phyloP scores from a whole-genome alignment of 2,797 vertebrate species.

The Anomalospiza imberbis region DNA sequence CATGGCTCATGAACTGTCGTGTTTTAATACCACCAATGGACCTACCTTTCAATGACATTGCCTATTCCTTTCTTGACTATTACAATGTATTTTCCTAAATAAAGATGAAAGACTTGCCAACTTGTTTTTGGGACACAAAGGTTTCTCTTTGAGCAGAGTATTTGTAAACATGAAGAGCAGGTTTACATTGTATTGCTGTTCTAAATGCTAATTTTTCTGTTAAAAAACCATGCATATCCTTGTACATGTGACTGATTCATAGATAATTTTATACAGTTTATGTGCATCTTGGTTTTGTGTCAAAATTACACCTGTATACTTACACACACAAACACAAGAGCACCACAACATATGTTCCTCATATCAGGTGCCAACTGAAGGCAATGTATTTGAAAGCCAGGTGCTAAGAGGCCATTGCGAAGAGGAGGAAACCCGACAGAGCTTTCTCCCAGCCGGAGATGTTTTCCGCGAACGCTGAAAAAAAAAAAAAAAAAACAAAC shows the following conservation, averaged over 20 bases:
- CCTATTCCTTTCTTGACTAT: not conserved
- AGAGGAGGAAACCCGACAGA: not conserved
- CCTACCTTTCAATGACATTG: not conserved
- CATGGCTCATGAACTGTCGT: not conserved
- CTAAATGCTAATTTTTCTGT: not conserved
- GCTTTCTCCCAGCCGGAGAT: not conserved
- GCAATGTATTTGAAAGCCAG: not conserved
- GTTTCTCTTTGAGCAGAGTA: not conserved
- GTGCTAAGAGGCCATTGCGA: not conserved
- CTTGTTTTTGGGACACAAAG: not conserved
- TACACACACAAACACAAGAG: not conserved
- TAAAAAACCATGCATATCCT: fast-evolving
- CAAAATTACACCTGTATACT: not conserved
- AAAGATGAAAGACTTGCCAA: not conserved
- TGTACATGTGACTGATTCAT: not conserved
- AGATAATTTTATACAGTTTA: not conserved
- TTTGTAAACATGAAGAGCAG: not conserved
- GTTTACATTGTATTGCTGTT: not conserved
- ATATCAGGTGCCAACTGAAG: not conserved
- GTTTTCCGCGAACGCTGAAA: not conserved
- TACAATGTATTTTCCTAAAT: not conserved
- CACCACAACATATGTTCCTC: not conserved
- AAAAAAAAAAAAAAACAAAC: fast-evolving
- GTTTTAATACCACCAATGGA: not conserved
- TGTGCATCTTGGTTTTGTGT: not conserved